Conservation (phyloP, 2,797 vertebrate genomes). For the Diceros bicornis region DNA sequence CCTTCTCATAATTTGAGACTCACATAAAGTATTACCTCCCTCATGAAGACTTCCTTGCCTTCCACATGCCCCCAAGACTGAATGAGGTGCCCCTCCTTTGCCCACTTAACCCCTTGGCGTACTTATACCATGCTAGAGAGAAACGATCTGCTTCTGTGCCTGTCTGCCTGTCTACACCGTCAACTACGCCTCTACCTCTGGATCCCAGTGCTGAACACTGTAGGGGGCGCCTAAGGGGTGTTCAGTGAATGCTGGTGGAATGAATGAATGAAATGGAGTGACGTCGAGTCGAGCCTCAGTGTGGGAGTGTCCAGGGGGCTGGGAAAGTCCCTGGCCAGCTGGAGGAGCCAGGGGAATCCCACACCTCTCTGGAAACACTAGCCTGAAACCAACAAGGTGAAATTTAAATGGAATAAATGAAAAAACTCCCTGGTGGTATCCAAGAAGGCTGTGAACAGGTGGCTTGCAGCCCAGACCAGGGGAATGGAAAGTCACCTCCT, state of each 20-base stretch:
- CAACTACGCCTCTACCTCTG: neutral
- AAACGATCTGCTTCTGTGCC: neutral
- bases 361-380: neutral
- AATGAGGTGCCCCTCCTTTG: neutral
- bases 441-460: neutral
- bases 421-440: neutral
- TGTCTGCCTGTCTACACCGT: accelerated
- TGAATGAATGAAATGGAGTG: neutral
- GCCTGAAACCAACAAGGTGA: constrained; percentile 59
- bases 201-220: neutral
- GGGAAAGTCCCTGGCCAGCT: neutral
- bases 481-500: neutral
- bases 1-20: neutral
- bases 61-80: neutral
- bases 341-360: neutral
- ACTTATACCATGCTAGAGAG: neutral
- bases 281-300: neutral
- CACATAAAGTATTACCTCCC: neutral
- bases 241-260: neutral
- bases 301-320: neutral
- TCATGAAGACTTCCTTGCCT: neutral
- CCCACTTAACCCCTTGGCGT: neutral
- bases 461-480: neutral
- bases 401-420: neutral
- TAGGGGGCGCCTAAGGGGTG: neutral